phyloP scores from a whole-genome alignment of 2,797 vertebrate genomes.

The Oceanodroma leucorhoa region DNA sequence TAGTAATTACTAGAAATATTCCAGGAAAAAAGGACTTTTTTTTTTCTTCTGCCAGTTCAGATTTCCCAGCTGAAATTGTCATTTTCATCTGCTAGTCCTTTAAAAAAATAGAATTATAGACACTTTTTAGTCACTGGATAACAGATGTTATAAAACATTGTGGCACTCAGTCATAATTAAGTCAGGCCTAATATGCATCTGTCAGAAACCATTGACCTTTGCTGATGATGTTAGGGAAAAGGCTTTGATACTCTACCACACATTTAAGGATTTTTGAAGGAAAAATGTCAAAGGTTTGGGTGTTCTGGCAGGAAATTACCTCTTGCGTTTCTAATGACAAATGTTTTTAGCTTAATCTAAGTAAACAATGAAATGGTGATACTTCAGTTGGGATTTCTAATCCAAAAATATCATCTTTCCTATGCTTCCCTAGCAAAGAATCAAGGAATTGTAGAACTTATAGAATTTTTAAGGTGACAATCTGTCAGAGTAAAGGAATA shows the following conservation, averaged over 20 bases:
- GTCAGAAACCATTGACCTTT: constrained; percentile 78
- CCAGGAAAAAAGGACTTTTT: constrained; percentile 83
- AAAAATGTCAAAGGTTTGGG: constrained; percentile 83
- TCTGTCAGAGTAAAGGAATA: background rate
- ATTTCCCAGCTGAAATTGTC: constrained; percentile 83
- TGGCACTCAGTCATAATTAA: constrained; percentile 74
- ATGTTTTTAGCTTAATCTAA: constrained; percentile 80
- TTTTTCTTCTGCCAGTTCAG: constrained; percentile 85
- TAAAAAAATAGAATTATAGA: constrained; percentile 58
- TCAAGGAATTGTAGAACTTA: background rate
- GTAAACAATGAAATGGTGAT: constrained; percentile 83
- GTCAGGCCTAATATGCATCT: constrained; percentile 79
- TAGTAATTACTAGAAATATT: constrained; percentile 90
- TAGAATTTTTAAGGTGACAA: background rate
- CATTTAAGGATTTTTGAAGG: constrained; percentile 75
- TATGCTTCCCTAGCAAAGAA: background rate
- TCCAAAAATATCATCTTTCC: constrained; percentile 70
- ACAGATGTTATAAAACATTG: constrained; percentile 82
- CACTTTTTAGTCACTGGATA: constrained; percentile 61
- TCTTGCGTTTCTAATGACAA: constrained; percentile 75
- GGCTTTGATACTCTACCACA: constrained; percentile 75
- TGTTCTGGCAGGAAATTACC: constrained; percentile 75
- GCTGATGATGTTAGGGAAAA: constrained; percentile 73
- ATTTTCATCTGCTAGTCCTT: constrained; percentile 69
- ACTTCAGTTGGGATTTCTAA: constrained; percentile 74